phyloP scores from a whole-genome alignment of 2,797 vertebrate species.

The Melopsittacus undulatus region DNA sequence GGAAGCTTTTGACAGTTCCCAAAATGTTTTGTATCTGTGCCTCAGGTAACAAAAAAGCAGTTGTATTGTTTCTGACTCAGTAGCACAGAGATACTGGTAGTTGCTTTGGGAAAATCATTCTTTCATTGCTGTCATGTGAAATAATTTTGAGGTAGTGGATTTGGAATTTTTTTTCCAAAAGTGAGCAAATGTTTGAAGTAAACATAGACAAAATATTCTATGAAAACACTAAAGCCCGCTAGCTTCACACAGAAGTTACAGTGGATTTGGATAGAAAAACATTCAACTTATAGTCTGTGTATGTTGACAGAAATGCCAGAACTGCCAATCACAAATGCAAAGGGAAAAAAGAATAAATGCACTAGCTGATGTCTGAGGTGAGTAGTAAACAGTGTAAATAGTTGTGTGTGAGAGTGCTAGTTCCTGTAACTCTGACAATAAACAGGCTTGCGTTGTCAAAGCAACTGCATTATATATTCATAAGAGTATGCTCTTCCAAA shows the following conservation, averaged over 20 bases:
- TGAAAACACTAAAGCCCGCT: not conserved
- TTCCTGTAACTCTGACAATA: not conserved
- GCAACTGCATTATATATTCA: not conserved
- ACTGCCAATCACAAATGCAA: not conserved
- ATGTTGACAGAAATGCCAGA: not conserved
- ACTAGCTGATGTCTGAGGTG: not conserved
- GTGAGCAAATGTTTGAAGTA: not conserved
- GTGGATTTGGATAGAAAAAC: not conserved
- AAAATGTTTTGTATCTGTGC: not conserved
- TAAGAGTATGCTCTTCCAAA: not conserved
- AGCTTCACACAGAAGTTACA: not conserved
- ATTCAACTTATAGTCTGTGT: not conserved
- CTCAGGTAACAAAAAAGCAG: not conserved
- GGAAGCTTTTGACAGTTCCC: not conserved
- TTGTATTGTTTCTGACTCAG: not conserved
- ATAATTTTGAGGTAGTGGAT: not conserved
- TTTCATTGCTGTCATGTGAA: not conserved
- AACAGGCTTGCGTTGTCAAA: not conserved
- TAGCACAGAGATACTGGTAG: not conserved
- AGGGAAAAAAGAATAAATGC: not conserved
- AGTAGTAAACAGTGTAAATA: not conserved
- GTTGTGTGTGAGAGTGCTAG: not conserved
- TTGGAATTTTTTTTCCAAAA: not conserved
- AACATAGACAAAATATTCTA: not conserved
- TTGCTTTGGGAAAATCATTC: not conserved